These are phyloP conservation scores for Cricetomys ansorgei DNA, from an alignment of 2,113 vertebrate genomes.

Conservation along the genomic window DNA sequence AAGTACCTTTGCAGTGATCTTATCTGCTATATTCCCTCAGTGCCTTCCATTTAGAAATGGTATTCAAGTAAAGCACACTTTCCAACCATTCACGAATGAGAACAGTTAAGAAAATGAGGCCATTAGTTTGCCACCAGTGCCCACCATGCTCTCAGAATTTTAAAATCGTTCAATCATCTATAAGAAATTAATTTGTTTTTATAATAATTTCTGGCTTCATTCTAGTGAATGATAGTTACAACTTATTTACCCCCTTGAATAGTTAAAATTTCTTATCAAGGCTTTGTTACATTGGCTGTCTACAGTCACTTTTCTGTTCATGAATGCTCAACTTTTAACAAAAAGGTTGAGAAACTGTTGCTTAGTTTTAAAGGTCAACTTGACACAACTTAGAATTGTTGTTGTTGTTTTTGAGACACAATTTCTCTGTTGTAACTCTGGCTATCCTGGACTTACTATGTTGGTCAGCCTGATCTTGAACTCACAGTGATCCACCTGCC, in stretches of 20 bases:
- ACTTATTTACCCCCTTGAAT: neutral
- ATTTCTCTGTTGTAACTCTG: too few species aligned
- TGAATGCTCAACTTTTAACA: neutral
- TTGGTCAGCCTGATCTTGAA: too few species aligned
- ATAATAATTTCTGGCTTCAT: slow-evolving; percentile 58
- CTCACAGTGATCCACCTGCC: too few species aligned
- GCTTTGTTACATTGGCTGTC: neutral
- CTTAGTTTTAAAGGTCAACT: neutral
- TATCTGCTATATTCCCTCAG: slow-evolving; percentile 21
- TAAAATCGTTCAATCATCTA: slow-evolving; percentile 70
- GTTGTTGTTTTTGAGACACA: too few species aligned
- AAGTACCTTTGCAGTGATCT: slow-evolving; percentile 71
- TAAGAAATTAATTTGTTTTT: slow-evolving; percentile 72
- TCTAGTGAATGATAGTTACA: slow-evolving; percentile 53
- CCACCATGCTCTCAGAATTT: slow-evolving; percentile 33
- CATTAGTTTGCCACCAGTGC: slow-evolving; percentile 54
- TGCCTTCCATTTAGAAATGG: slow-evolving; percentile 40
- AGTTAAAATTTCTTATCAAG: neutral
- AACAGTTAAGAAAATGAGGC: slow-evolving; percentile 25
- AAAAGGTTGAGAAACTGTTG: neutral
- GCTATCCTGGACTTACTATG: too few species aligned
- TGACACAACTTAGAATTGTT: neutral
- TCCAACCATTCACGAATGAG: neutral
- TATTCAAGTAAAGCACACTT: slow-evolving; percentile 59
- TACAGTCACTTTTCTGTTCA: neutral